These are phyloP conservation scores for Ochropleura leucogaster DNA, from an alignment of 2,888 invertebrate species.

Conservation along the genomic window DNA sequence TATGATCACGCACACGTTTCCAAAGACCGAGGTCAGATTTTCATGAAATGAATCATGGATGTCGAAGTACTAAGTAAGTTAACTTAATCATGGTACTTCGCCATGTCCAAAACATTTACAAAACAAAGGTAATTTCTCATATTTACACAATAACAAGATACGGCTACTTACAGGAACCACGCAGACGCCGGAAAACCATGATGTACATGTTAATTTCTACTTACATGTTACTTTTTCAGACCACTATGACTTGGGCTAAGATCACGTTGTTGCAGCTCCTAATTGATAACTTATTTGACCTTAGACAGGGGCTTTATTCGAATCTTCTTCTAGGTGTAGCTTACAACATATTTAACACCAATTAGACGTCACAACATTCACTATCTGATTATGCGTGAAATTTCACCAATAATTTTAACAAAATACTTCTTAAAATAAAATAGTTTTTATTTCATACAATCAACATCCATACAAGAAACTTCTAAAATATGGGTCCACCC, in stretches of 20 bases:
- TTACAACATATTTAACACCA: neutral
- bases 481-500: too few species aligned
- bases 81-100: too few species aligned
- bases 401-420: neutral
- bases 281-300: neutral
- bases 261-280: too few species aligned
- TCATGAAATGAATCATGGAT: neutral
- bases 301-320: neutral
- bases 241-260: neutral
- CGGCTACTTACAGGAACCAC: neutral
- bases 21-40: neutral
- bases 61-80: too few species aligned
- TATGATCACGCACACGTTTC: neutral
- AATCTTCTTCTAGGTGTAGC: neutral
- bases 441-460: too few species aligned
- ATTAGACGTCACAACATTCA: neutral
- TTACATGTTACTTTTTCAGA: neutral
- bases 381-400: neutral
- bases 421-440: neutral
- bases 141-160: neutral
- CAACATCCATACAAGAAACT: too few species aligned
- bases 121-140: neutral
- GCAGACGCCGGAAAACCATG: neutral
- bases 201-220: neutral
- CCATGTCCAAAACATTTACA: neutral